Evolutionary conservation across 2,888 invertebrate species (phyloP), one percentile per base, ranked within the genome.

Genomic region (Drosophila subquinaria): DNA sequence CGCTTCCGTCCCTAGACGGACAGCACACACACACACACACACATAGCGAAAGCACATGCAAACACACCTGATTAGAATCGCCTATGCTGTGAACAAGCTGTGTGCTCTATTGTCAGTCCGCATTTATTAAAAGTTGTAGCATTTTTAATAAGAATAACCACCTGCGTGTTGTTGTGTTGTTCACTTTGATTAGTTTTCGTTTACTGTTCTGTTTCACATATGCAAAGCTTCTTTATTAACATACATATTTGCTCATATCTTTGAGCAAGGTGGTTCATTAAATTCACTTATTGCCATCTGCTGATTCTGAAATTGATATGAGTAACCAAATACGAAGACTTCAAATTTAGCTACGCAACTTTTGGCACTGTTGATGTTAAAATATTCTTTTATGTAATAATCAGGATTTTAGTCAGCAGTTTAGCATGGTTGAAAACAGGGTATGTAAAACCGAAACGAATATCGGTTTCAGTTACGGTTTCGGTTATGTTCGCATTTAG

Each of bases 91-190:
- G 15, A n/a, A 17, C 47, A 51, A 15, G 20, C 10, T 23, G 50
- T 63, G 33, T 53, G 48, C 38, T 47, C 13, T 50, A 35, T 20
- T 59, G 53, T 56, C 47, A 52, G 40, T 57, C 9, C 59, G 71
- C 71, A 70, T 82, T 88, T 83, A 83, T 85, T 83, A 85, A 88
- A 88, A 85, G 27, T 62, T 81, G 80, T 80, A 61, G 40, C 57
- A 53, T 48, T 85, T 59, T 50, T 51, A 38, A 72, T 42, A 59
- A 67, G 65, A 17, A 60, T 60, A 61, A 68, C 51, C 55, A 48
- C 15, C 48, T 62, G 59, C 23, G 42, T 69, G 65, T 45, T 56
- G 36, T 35, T 36, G 42, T 35, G 47, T 13, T 73, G 79, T 76
- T 66, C 48, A 35, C 43, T 66, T 76, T 79, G 79, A 79, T 76